Base-by-base conservation (phyloP, 2,797 vertebrate genomes). In the Ceryle rudis region DNA sequence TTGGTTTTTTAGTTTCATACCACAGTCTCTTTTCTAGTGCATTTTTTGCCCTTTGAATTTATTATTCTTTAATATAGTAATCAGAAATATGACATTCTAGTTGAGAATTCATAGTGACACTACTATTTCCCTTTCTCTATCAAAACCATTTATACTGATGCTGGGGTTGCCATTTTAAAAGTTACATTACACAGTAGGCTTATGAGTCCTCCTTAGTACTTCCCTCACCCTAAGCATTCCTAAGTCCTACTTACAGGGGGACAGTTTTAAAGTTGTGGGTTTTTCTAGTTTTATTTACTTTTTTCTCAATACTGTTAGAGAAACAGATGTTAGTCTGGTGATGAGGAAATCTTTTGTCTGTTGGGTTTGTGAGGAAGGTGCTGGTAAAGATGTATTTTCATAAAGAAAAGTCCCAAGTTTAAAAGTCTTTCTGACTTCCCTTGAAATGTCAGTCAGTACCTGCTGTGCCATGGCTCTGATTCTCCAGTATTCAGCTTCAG, bases 391-490 rank as follows among this genome's bases (percentile, higher is more conserved):
- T 8, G 13, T 22, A 74, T 10, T 37, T 94, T 85, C 6, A 17
- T n/a, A 58, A 44, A 67, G 49, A 93, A 78, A 93, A 90, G 10
- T 22, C 35, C 12, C 13, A 35, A 26, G 20, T 60, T 75, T 39
- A 23, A 78, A 93, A 61, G 17, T 35, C 42, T 86, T 54, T 89
- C 52, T 49, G 47, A 26, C 35, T 57, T 89, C 9, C 54, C 51
- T 46, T 22, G 31, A 64, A 88, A 74, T 1, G 4, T 47, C 33
- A 21, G 26, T 55, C 73, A 64, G 95, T 97, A 99, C 99, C 99
- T 99, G 99, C 78, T 99, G 99, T 23, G 99, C 99, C 99, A 99
- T 99, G 31, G 99, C 99, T 95, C 98, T 98, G 98, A 99, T 99
- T 98, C 99, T 98, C 99, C 99, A 99, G 97, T 99, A 99, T 86